Evolutionary conservation across 1,140 invertebrate genomes (phyloP).

Genomic region (Oncopodura yosiiana): DNA sequence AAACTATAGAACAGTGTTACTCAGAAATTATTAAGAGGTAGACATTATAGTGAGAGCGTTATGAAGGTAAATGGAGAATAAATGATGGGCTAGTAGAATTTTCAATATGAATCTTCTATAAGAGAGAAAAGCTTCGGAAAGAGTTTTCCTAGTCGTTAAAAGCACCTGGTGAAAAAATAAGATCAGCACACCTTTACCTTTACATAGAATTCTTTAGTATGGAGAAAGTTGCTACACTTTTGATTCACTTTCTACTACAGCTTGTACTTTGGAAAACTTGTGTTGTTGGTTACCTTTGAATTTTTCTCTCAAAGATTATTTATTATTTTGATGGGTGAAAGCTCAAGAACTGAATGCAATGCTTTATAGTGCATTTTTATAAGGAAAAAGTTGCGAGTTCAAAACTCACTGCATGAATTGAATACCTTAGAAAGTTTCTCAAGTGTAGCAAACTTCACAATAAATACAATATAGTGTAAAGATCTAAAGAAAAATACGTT

Average conservation of each 20-base stretch:
- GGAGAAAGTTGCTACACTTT: neutral
- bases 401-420: neutral
- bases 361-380: too few relatives aligned
- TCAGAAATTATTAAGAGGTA: neutral
- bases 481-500: too few relatives aligned
- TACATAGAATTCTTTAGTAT: neutral
- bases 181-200: too few relatives aligned
- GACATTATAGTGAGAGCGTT: neutral
- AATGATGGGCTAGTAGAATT: slow-evolving; percentile 25
- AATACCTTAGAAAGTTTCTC: neutral
- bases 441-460: too few relatives aligned
- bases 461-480: too few relatives aligned
- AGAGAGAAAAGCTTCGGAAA: slow-evolving; percentile 2
- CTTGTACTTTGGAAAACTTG: too few relatives aligned
- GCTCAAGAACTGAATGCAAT: too few relatives aligned
- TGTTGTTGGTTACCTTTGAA: neutral
- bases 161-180: slow-evolving; percentile 22
- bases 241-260: neutral
- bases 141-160: slow-evolving; percentile 15
- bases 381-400: too few relatives aligned
- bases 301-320: too few relatives aligned
- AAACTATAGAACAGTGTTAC: neutral
- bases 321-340: too few relatives aligned
- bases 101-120: slow-evolving; percentile 11
- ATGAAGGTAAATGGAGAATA: slow-evolving; percentile 24